phyloP scores from a whole-genome alignment of 2,888 invertebrate species.

The Limenitis camilla region DNA sequence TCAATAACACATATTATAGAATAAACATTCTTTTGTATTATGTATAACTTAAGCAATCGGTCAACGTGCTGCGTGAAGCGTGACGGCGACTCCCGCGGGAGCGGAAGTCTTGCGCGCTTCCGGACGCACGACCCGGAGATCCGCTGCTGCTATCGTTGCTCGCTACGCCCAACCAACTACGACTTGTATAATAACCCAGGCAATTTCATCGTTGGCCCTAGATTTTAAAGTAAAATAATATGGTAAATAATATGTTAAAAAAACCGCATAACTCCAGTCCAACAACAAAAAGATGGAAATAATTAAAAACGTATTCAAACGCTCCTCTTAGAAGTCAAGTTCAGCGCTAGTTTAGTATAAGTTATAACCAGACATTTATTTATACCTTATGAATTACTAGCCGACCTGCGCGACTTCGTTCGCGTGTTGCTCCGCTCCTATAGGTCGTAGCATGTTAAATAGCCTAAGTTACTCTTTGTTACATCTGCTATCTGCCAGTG shows the following conservation, averaged over 20 bases:
- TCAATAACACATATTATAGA: neutral
- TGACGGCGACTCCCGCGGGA: constrained; percentile 64
- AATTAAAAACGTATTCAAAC: too few relatives aligned
- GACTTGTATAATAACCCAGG: too few relatives aligned
- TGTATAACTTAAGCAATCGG: constrained; percentile 13
- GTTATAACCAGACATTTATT: neutral
- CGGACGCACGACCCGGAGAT: constrained; percentile 61
- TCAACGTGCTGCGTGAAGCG: constrained; percentile 39
- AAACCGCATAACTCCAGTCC: neutral
- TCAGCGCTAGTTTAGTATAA: too few relatives aligned
- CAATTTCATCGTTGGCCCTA: constrained; percentile 6
- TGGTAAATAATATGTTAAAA: neutral
- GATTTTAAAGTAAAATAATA: neutral
- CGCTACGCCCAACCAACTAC: constrained; percentile 6
- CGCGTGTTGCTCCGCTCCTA: too few relatives aligned
- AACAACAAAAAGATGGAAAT: too few relatives aligned
- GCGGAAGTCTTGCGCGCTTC: constrained; percentile 71
- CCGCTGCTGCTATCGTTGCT: constrained; percentile 32
- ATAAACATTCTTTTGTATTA: neutral
- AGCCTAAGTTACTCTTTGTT: too few relatives aligned
- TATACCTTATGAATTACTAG: neutral
- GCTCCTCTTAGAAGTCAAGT: too few relatives aligned
- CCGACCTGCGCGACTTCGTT: too few relatives aligned
- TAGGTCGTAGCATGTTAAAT: too few relatives aligned
- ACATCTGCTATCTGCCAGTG: too few relatives aligned